Percentiles rank a stretch among this genome's conserved stretches.
These are phyloP conservation scores for Alligator mississippiensis DNA, from an alignment of 2,113 vertebrate species.

Conservation along the genomic window DNA sequence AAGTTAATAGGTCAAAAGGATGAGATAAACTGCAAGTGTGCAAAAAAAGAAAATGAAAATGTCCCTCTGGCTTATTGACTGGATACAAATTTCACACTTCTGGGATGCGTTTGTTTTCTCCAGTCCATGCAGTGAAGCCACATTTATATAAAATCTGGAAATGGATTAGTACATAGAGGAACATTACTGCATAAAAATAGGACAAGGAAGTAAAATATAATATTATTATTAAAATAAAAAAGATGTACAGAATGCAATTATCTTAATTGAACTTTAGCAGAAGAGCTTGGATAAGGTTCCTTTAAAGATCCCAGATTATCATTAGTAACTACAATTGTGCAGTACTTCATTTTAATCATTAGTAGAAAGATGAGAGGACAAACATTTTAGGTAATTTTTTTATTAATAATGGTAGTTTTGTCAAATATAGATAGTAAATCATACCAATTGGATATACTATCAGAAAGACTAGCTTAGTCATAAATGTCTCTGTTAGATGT, in stretches of 20 bases:
- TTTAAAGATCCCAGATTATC: not conserved
- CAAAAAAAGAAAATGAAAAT: not conserved
- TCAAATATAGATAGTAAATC: not conserved
- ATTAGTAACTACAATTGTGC: not conserved
- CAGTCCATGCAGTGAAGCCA: not conserved
- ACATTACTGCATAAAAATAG: not conserved
- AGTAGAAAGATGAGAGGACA: not conserved
- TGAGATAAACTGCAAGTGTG: not conserved
- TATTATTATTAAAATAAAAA: not conserved
- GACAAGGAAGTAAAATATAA: not conserved
- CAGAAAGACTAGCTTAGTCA: not conserved
- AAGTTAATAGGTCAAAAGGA: not conserved
- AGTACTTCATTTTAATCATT: not conserved
- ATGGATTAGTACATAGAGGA: not conserved
- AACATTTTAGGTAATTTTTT: not conserved
- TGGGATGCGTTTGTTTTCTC: not conserved
- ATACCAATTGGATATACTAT: not conserved
- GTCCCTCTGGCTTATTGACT: not conserved
- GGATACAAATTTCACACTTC: not conserved
- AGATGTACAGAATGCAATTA: not conserved
- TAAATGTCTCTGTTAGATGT: not conserved
- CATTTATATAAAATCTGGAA: not conserved
- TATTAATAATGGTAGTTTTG: not conserved
- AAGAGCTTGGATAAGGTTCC: not conserved
- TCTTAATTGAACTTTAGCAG: not conserved